Evolutionary conservation across 2,888 invertebrate species (phyloP).

Genomic region (Lycophotia porphyrea): DNA sequence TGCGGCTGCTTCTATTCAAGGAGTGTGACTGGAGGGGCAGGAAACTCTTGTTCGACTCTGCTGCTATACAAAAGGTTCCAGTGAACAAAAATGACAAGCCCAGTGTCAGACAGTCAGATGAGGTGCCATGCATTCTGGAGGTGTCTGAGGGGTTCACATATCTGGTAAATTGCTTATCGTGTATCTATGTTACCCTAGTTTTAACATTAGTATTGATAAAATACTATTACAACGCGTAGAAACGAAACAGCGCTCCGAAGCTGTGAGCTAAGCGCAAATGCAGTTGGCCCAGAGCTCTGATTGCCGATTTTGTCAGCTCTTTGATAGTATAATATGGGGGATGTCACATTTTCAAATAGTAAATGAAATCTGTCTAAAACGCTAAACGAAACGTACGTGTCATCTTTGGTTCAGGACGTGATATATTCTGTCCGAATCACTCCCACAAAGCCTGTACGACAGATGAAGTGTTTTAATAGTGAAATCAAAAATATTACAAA

Average conservation of each 20-base stretch:
- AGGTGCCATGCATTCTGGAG: slow-evolving; percentile 89
- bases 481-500: not conserved
- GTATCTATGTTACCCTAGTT: not conserved
- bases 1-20: slow-evolving; percentile 95
- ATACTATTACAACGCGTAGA: not conserved
- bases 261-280: not conserved
- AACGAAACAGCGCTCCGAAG: not conserved
- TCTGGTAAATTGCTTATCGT: slow-evolving; percentile 87
- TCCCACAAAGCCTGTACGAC: not conserved
- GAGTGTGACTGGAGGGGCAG: slow-evolving; percentile 96
- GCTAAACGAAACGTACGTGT: not conserved
- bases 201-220: not conserved
- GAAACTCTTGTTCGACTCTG: slow-evolving; percentile 95
- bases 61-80: slow-evolving; percentile 91
- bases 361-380: not conserved
- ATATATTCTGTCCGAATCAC: not conserved
- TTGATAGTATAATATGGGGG: not conserved
- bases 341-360: not conserved
- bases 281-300: not conserved
- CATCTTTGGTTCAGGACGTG: not conserved
- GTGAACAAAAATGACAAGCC: slow-evolving; percentile 85
- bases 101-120: slow-evolving; percentile 74
- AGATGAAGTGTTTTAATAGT: not conserved
- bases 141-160: slow-evolving; percentile 92
- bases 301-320: not conserved